Evolutionary conservation across 2,888 invertebrate genomes (phyloP).

Genomic region (Eupithecia vulgata): DNA sequence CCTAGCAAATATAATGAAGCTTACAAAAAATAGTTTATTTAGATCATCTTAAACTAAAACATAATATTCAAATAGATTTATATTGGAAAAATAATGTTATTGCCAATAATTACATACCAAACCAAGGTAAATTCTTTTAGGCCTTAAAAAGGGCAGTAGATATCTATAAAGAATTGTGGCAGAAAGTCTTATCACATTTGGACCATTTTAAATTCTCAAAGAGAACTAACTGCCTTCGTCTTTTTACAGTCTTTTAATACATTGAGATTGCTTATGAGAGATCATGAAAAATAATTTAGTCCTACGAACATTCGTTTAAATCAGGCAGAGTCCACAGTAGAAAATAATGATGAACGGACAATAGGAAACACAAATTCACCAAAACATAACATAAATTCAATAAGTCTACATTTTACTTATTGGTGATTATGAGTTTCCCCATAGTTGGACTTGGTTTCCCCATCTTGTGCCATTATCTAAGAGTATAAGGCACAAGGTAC

Average conservation of each 20-base stretch:
- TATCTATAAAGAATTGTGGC: constrained; percentile 5
- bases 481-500: neutral
- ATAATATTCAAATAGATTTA: neutral
- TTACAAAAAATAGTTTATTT: constrained; percentile 10
- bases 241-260: constrained; percentile 1
- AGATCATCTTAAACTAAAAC: constrained; percentile 6
- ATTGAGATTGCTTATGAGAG: neutral
- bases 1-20: constrained; percentile 2
- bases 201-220: neutral
- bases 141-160: neutral
- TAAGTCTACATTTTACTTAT: neutral
- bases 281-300: neutral
- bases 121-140: neutral
- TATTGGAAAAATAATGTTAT: neutral
- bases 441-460: neutral
- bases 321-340: neutral
- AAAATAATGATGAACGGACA: neutral
- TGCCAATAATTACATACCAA: neutral
- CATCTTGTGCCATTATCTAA: neutral
- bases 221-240: neutral
- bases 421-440: neutral
- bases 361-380: neutral
- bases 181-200: neutral
- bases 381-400: neutral
- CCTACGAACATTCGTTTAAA: neutral